These are phyloP conservation scores for Heliocidaris erythrogramma DNA, from an alignment of 35 echinoderm and acorn worm genomes.

Conservation along the genomic window DNA sequence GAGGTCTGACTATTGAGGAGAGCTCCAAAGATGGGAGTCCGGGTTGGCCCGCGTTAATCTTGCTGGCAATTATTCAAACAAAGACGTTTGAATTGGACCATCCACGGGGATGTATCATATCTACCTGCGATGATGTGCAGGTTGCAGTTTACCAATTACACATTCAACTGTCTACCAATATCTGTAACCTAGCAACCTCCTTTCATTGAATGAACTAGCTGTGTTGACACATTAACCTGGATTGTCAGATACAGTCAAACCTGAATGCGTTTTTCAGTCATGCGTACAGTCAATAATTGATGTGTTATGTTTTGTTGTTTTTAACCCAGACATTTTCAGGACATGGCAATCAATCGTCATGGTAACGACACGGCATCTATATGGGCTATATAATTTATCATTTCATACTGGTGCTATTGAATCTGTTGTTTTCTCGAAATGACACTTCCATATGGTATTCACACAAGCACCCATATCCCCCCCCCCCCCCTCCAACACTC, in stretches of 20 bases:
- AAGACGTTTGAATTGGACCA: background rate
- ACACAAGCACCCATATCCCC: background rate
- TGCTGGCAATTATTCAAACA: background rate
- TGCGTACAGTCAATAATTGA: too few relatives aligned
- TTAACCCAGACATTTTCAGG: too few relatives aligned
- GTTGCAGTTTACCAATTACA: background rate
- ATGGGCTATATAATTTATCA: too few relatives aligned
- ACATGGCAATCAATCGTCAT: too few relatives aligned
- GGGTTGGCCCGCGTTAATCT: background rate
- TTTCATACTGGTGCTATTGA: too few relatives aligned
- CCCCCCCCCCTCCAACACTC: background rate
- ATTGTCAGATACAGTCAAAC: background rate
- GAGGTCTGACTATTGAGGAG: too few relatives aligned
- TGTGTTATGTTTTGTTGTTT: too few relatives aligned
- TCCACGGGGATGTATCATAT: background rate
- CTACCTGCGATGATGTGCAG: background rate
- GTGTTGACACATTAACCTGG: background rate
- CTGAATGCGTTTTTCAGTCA: too few relatives aligned
- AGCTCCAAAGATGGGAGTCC: background rate
- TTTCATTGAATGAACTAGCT: background rate
- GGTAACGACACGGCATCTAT: too few relatives aligned
- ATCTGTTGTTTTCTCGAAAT: too few relatives aligned
- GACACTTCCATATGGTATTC: background rate
- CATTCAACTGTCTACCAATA: conserved; percentile 11
- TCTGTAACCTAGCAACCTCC: conserved; percentile 18